Percentiles rank a stretch among this genome's conserved stretches.
These are phyloP conservation scores for Axinella damicornis DNA, from an alignment of 37 sponge, comb jelly and placozoan species.

Conservation along the genomic window DNA sequence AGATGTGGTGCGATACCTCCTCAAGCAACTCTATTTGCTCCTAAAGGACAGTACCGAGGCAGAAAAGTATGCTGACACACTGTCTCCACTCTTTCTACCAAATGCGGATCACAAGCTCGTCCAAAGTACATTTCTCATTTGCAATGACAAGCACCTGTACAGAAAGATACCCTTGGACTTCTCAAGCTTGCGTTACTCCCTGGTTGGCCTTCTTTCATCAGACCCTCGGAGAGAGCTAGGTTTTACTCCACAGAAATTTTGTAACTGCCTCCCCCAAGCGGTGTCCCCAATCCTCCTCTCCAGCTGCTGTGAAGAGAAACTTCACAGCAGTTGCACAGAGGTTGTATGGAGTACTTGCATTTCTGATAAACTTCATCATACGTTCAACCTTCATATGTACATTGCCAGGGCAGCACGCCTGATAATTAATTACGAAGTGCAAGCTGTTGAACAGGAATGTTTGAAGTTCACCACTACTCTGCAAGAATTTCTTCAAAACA, in stretches of 20 bases:
- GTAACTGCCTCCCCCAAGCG: neutral
- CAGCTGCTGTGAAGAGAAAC: no score
- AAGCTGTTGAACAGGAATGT: neutral
- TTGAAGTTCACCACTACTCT: neutral
- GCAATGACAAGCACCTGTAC: neutral
- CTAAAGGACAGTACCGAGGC: neutral
- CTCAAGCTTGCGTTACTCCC: neutral
- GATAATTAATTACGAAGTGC: neutral
- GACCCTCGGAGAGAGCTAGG: neutral
- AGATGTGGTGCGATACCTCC: neutral
- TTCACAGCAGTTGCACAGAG: no score
- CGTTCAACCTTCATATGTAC: no score
- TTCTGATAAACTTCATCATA: no score
- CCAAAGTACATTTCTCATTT: slow-evolving; percentile 3
- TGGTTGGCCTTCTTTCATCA: neutral
- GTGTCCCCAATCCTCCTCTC: neutral
- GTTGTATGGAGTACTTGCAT: no score
- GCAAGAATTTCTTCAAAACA: no score
- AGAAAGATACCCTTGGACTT: slow-evolving; percentile 4
- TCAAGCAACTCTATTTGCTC: neutral
- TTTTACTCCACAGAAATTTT: neutral
- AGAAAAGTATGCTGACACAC: no score
- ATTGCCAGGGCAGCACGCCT: no score
- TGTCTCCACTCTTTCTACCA: slow-evolving; percentile 3
- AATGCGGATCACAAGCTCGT: neutral